Conservation (phyloP, 2,797 vertebrate genomes). For the Buphagus erythrorhynchus region DNA sequence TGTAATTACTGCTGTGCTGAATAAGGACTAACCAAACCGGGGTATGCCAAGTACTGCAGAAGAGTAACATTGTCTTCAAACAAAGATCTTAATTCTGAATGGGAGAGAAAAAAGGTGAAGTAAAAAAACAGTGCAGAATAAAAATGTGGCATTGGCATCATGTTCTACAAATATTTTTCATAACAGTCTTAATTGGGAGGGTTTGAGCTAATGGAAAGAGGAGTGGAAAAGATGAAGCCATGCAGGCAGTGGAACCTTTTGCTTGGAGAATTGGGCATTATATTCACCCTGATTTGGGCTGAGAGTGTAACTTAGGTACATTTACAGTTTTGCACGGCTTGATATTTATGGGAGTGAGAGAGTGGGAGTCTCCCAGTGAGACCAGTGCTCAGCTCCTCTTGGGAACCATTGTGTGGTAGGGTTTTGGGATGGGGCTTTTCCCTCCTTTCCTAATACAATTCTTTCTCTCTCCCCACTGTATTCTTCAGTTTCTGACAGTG, state of each 20-base stretch:
- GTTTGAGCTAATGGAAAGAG: background rate
- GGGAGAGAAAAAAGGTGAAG: background rate
- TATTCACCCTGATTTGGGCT: too few species aligned
- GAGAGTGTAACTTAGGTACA: background rate
- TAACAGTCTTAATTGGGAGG: background rate
- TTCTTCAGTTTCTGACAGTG: background rate
- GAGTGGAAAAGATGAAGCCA: background rate
- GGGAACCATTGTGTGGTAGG: background rate
- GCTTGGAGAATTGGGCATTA: background rate
- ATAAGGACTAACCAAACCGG: background rate
- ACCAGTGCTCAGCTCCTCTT: background rate
- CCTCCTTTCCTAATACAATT: background rate
- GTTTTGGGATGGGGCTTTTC: accelerated
- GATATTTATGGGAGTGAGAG: background rate
- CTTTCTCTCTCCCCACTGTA: accelerated
- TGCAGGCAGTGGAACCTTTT: background rate
- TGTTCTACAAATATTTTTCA: background rate
- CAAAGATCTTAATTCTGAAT: background rate
- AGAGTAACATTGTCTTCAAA: background rate
- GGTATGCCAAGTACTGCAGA: background rate
- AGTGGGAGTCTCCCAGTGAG: background rate
- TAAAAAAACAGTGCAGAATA: background rate
- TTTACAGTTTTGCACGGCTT: background rate
- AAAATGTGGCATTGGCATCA: accelerated
- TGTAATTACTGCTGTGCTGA: background rate